Evolutionary conservation across 2,797 vertebrate genomes (phyloP).

Genomic region (Limnodromus scolopaceus): DNA sequence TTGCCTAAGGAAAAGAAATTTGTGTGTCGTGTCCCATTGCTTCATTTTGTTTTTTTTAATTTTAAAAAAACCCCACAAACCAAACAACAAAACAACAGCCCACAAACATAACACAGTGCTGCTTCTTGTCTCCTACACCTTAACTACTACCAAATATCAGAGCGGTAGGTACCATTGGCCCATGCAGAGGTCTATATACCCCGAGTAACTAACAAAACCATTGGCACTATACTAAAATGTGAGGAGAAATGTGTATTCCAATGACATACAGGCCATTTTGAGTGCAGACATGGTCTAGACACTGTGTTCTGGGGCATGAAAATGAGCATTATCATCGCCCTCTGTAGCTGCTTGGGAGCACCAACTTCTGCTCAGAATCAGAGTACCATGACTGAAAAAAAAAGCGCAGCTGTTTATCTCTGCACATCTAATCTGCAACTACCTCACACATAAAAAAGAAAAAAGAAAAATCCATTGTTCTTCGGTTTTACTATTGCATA

Average conservation of each 20-base stretch:
- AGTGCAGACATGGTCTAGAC: not conserved
- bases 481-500: not conserved
- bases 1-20: not conserved
- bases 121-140: not conserved
- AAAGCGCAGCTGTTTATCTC: not conserved
- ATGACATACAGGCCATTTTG: not conserved
- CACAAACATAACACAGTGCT: not conserved
- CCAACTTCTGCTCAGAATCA: not conserved
- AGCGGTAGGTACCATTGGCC: not conserved
- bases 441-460: not conserved
- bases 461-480: not conserved
- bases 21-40: not conserved
- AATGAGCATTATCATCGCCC: not conserved
- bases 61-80: not conserved
- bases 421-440: not conserved
- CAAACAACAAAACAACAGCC: no score
- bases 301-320: not conserved
- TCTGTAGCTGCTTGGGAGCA: not conserved
- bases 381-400: not conserved
- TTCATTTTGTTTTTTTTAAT: not conserved
- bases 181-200: not conserved
- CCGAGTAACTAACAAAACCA: not conserved
- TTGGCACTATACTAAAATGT: not conserved
- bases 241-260: not conserved
- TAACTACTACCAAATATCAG: not conserved